Evolutionary conservation across 2,888 invertebrate genomes (phyloP).

Genomic region (Ectemnius cavifrons): DNA sequence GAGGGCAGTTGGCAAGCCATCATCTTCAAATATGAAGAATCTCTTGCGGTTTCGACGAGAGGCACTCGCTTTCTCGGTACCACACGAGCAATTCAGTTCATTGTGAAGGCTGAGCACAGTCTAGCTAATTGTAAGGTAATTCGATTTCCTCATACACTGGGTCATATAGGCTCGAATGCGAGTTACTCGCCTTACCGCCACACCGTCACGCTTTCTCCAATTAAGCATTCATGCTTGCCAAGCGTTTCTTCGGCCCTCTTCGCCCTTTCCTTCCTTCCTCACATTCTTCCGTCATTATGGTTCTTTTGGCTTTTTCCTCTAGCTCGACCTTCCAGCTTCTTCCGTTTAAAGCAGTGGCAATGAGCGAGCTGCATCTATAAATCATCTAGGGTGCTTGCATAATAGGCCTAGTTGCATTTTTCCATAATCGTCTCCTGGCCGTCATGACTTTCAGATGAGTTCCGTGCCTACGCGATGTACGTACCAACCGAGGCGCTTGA

Average conservation of each 20-base stretch:
- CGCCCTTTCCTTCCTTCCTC: neutral
- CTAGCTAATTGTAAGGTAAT: slow-evolving; percentile 68
- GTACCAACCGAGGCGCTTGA: neutral
- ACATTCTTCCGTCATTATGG: neutral
- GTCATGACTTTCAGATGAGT: slow-evolving; percentile 7
- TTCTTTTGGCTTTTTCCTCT: neutral
- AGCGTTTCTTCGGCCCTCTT: neutral
- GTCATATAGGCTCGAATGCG: slow-evolving; percentile 70
- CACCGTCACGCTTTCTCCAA: slow-evolving; percentile 50
- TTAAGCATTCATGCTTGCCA: slow-evolving; percentile 55
- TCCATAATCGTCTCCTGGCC: neutral
- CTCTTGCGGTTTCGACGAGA: slow-evolving; percentile 25
- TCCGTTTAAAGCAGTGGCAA: slow-evolving; percentile 6
- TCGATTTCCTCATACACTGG: slow-evolving; percentile 67
- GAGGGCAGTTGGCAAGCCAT: neutral
- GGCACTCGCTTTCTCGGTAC: slow-evolving; percentile 21
- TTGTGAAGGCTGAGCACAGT: slow-evolving; percentile 61
- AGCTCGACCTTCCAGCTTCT: neutral
- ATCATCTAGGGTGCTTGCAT: neutral
- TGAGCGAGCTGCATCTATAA: slow-evolving; percentile 4
- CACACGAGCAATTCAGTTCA: slow-evolving; percentile 44
- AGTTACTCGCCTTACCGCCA: slow-evolving; percentile 65
- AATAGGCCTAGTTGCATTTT: neutral
- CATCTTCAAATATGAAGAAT: slow-evolving; percentile 17
- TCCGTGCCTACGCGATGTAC: neutral